Conservation (phyloP, 2,888 invertebrate species). For the Falcaria lacertinaria region DNA sequence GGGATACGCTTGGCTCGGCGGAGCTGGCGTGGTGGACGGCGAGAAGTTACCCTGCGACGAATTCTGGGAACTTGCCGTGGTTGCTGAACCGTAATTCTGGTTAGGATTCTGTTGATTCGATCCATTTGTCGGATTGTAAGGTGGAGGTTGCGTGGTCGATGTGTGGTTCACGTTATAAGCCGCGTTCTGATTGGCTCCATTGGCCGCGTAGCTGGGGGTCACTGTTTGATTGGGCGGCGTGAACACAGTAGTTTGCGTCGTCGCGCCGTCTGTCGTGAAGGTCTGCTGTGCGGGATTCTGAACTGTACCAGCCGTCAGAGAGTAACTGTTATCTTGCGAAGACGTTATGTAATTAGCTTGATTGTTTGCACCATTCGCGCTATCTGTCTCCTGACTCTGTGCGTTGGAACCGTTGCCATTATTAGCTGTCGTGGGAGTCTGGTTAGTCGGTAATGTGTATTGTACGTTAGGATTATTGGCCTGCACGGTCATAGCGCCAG, state of each 20-base stretch:
- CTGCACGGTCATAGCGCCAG: slow-evolving; percentile 48
- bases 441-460: slow-evolving; percentile 51
- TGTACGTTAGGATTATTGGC: slow-evolving; percentile 53
- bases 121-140: slow-evolving; percentile 52
- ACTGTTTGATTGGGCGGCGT: slow-evolving; percentile 43
- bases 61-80: slow-evolving; percentile 48
- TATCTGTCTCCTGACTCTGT: slow-evolving; percentile 43
- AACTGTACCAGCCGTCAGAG: slow-evolving; percentile 37
- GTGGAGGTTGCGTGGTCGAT: slow-evolving; percentile 48
- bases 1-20: slow-evolving; percentile 58
- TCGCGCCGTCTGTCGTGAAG: slow-evolving; percentile 45
- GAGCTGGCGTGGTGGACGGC: slow-evolving; percentile 63
- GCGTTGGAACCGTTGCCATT: slow-evolving; percentile 53
- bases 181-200: slow-evolving; percentile 42
- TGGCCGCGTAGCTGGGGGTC: slow-evolving; percentile 43
- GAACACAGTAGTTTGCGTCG: slow-evolving; percentile 43
- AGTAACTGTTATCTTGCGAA: slow-evolving; percentile 58
- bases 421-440: slow-evolving; percentile 36
- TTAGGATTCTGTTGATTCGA: slow-evolving; percentile 41
- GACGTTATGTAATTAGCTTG: slow-evolving; percentile 69
- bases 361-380: slow-evolving; percentile 43
- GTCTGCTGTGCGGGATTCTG: slow-evolving; percentile 45
- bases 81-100: slow-evolving; percentile 40
- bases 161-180: slow-evolving; percentile 45
- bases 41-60: slow-evolving; percentile 55